Base-by-base conservation (phyloP, 1,140 invertebrate species). In the Aleiodes sp. region DNA sequence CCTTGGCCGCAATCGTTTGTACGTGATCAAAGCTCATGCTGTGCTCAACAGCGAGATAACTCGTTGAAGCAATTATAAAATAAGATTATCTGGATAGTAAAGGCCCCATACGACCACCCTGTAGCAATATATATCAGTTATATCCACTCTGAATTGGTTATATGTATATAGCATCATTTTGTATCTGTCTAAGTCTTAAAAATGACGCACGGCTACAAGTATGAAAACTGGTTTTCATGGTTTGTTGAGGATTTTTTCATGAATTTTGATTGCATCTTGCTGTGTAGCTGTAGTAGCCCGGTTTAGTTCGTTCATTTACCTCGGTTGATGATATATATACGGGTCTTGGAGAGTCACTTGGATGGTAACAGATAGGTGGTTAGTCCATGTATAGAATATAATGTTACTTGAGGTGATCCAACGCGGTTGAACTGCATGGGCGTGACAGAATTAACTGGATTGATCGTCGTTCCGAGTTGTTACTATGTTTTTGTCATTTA, bases 211-310 rank as follows among this genome's bases (percentile, higher is more conserved):
- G 70, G 72, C 68, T 26, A 31, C 24, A 19, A 26, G 57, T n/a
- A 14, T n/a, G 10, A n/a, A 46, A 69, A 56, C 67, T 56, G 37
- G 41, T 63, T 63, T 9, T 21, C 16, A 12, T 66, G 72, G 74
- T 73, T 76, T 75, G 64, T 19, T 19, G 7, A 21, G 46, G 52
- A 12, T 59, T 75, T 78, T 77, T 78, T 76, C 70, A 60, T 60
- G 59, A 71, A 76, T 78, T 74, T 76, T 77, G 78, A 79, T 78
- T 78, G 65, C 37, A 70, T 43, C 68, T 76, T 8, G 39, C 39
- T n/a, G n/a, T n/a, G 39, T 10, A 31, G 21, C 3, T 29, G 24
- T 46, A 26, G 66, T 46, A 46, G 43, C 43, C 37, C 35, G 12
- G 12, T 57, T 26, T 8, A 3, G 24, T 59, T 28, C 61, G 33